Percentiles rank a stretch among this genome's conserved stretches.
Evolutionary conservation across 2,888 invertebrate species (phyloP).

Genomic region (Abrostola triplasia): DNA sequence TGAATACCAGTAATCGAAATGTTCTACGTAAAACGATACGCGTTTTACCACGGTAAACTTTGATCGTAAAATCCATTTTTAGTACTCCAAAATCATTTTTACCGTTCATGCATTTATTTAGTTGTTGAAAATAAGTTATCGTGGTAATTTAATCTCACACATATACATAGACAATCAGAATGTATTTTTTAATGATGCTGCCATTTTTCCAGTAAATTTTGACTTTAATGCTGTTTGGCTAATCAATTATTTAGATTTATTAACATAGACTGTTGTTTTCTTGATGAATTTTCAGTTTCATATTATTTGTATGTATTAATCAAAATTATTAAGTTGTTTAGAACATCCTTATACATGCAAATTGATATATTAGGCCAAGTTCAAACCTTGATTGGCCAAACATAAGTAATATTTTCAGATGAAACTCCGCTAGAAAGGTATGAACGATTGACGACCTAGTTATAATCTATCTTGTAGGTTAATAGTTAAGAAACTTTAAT

Average conservation of each 20-base stretch:
- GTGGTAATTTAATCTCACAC: slow-evolving; percentile 18
- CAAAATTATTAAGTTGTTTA: too few species aligned
- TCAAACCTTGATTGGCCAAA: neutral
- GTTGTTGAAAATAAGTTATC: slow-evolving; percentile 19
- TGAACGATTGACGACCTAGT: slow-evolving; percentile 42
- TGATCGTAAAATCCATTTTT: slow-evolving; percentile 11
- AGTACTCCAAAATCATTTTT: slow-evolving; percentile 8
- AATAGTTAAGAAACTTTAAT: slow-evolving; percentile 51
- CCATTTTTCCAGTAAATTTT: slow-evolving; percentile 5
- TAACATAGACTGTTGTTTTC: slow-evolving; percentile 20
- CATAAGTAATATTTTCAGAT: neutral
- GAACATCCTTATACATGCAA: too few species aligned
- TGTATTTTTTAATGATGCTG: slow-evolving; percentile 3
- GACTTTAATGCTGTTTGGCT: neutral
- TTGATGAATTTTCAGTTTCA: neutral
- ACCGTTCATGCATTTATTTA: slow-evolving; percentile 24
- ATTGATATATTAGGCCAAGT: too few species aligned
- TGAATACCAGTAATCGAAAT: slow-evolving; percentile 60
- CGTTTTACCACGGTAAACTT: slow-evolving; percentile 26
- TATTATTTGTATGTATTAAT: neutral
- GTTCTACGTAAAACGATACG: slow-evolving; percentile 33
- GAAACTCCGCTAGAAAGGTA: slow-evolving; percentile 5
- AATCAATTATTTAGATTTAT: slow-evolving; percentile 13
- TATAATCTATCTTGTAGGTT: slow-evolving; percentile 52
- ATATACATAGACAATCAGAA: slow-evolving; percentile 8